Conservation (phyloP, 2,888 invertebrate genomes). For the Tillus elongatus region DNA sequence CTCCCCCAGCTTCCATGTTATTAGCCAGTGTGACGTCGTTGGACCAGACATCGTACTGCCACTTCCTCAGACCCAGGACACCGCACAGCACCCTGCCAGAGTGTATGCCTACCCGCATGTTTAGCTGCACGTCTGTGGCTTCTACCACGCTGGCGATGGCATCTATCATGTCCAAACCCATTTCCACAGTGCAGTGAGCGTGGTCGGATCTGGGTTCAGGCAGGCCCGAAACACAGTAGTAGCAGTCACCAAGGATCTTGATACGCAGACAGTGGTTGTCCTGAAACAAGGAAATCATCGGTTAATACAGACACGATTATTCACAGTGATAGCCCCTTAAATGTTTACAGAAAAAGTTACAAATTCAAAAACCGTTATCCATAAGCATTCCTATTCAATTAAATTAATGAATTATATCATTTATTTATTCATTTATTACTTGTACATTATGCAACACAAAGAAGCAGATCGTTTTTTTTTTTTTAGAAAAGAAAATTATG, state of each 20-base stretch:
- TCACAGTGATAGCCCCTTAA: no score
- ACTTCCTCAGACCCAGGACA: constrained; percentile 80
- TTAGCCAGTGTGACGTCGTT: constrained; percentile 87
- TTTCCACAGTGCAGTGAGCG: constrained; percentile 83
- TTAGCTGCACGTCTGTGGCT: constrained; percentile 83
- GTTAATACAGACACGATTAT: background rate
- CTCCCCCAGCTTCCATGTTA: constrained; percentile 84
- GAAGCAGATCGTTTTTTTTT: no score
- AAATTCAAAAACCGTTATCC: no score
- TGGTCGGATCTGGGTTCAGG: constrained; percentile 88
- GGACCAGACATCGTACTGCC: constrained; percentile 93
- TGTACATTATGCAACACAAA: no score
- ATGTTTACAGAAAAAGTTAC: no score
- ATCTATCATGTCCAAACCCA: constrained; percentile 80
- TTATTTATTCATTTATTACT: no score
- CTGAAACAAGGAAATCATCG: constrained; percentile 40
- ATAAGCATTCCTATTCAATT: no score
- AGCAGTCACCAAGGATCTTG: constrained; percentile 84
- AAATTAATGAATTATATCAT: no score
- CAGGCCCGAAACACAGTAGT: constrained; percentile 86
- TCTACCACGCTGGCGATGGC: constrained; percentile 81
- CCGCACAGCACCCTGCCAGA: constrained; percentile 85
- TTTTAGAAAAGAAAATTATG: no score
- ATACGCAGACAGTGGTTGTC: constrained; percentile 77
- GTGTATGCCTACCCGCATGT: constrained; percentile 90